Percentiles rank a stretch among this genome's conserved stretches.
Conservation (phyloP, 1,140 invertebrate species). For the Aphelinus atriplicis region DNA sequence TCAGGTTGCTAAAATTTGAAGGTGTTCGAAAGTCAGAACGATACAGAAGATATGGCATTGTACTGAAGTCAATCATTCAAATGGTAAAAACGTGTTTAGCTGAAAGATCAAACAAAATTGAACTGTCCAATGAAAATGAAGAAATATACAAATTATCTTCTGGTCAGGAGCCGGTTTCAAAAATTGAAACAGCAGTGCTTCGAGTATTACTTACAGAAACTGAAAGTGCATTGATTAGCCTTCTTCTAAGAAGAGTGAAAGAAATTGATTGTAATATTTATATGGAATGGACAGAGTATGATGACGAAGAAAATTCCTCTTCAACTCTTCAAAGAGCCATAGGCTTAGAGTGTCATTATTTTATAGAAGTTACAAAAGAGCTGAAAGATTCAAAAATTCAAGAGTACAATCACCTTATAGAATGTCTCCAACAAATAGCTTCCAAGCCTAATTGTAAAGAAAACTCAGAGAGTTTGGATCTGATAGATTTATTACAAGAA, state of each 20-base stretch:
- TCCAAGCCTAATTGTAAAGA: conserved; percentile 44
- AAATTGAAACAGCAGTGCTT: conserved; percentile 31
- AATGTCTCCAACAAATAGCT: conserved; percentile 51
- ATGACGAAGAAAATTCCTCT: conserved; percentile 49
- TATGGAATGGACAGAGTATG: conserved; percentile 54
- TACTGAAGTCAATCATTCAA: conserved; percentile 52
- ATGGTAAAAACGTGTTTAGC: conserved; percentile 44
- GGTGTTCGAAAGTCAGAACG: conserved; percentile 36
- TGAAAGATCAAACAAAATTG: conserved; percentile 14
- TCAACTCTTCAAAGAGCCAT: conserved; percentile 56
- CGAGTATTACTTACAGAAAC: conserved; percentile 40
- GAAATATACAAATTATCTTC: conserved; percentile 57
- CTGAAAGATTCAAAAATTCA: conserved; percentile 42
- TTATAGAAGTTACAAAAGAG: conserved; percentile 47
- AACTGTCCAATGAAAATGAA: conserved; percentile 28
- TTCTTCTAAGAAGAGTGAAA: conserved; percentile 53
- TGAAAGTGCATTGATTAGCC: conserved; percentile 44
- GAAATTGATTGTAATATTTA: conserved; percentile 55
- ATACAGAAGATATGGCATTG: conserved; percentile 47
- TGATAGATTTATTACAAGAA: conserved; percentile 47
- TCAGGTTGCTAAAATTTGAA: conserved; percentile 38
- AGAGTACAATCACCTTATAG: conserved; percentile 44
- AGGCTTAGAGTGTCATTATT: conserved; percentile 51
- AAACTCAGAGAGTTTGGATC: conserved; percentile 28
- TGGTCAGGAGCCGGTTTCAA: conserved; percentile 42